Evolutionary conservation across 2,113 vertebrate genomes (phyloP), one percentile per base, ranked within the genome.

Genomic region (Rhinoderma darwinii): DNA sequence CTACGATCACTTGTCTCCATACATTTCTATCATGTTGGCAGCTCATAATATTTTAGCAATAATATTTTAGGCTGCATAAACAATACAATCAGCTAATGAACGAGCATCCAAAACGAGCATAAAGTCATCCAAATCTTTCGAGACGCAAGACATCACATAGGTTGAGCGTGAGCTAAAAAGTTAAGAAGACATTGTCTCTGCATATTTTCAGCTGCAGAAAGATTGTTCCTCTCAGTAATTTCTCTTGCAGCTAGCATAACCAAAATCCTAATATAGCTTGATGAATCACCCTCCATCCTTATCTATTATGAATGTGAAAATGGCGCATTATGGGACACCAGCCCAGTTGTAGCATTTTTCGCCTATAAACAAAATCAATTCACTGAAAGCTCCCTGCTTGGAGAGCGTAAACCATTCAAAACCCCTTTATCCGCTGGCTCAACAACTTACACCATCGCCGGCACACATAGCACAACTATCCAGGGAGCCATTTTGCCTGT

Each of bases 361-460:
- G 63, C 63, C 47, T 83, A 83, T 83, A 66, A 82, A 82, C 80
- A 82, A 68, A 82, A 82, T 82, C 59, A 82, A 30, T 82, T 63
- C 61, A 82, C 61, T 44, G 82, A 83, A 66, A 50, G 82, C 66
- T 83, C 56, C 81, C 63, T 51, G 66, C 63, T 30, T 83, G 44
- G 66, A 51, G 43, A 72, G 63, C 39, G 43, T 83, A 83, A 83
- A 70, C 63, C 18, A 83, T 83, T 83, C 59, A 83, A 70, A 83
- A 70, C 56, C 82, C 43, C 81, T 50, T 70, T 47, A 51, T 83
- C 79, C 66, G 63, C 44, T 83, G 81, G 39, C 63, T 83, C 81
- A 35, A 72, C 81, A 83, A 70, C 41, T 41, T 51, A 32, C 81
- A 22, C 43, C 27, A 25, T 80, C 54, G 25, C 51, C 78, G 37